Base-by-base conservation (phyloP, 53 echinoderm and acorn worm species). In the Zoroaster sp. region DNA sequence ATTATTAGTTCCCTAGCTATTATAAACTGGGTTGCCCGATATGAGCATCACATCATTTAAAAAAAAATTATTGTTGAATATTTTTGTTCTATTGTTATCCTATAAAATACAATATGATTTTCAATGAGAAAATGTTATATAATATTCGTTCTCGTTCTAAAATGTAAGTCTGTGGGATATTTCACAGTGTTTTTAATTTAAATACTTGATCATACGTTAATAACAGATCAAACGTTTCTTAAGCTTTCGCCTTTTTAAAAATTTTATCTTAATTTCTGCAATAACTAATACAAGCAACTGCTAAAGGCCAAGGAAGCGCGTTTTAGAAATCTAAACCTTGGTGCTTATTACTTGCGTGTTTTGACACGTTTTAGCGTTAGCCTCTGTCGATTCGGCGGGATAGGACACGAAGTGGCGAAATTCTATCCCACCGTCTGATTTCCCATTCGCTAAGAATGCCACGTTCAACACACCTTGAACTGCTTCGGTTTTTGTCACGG, bases 341-440 rank as follows among this genome's bases (percentile, higher is more conserved):
- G 67, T 28, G 68, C 30, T 82, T 82, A 82, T 82, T 82, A 66
- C 67, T 66, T 14, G 66, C 68, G 82, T 68, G 82, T 82, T 82
- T 82, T 82, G 82, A 68, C 67, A 68, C 82, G 82, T 67, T 25
- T 59, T 59, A 28, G 63, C 63, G 63, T 59, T 59, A 28, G 28
- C 10, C 63, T 28, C 9, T 59, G 28, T 28, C 63, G 1, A 11
- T 28, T 59, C 63, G 25, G 28, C 63, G 7, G 28, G 25, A 28
- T 59, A 59, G 63, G 28, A 9, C 63, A 59, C 63, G 63, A 59
- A 25, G 21, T 21, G 28, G 63, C 63, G 63, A 59, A 59, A 59
- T 59, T 59, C 63, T 59, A 59, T 59, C 21, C 28, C 63, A 59
- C 6, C 9, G 25, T 59, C 9, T 11, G 63, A 28, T 25, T 59